Evolutionary conservation across 2,113 vertebrate genomes (phyloP).

Genomic region (Nerophis ophidion): DNA sequence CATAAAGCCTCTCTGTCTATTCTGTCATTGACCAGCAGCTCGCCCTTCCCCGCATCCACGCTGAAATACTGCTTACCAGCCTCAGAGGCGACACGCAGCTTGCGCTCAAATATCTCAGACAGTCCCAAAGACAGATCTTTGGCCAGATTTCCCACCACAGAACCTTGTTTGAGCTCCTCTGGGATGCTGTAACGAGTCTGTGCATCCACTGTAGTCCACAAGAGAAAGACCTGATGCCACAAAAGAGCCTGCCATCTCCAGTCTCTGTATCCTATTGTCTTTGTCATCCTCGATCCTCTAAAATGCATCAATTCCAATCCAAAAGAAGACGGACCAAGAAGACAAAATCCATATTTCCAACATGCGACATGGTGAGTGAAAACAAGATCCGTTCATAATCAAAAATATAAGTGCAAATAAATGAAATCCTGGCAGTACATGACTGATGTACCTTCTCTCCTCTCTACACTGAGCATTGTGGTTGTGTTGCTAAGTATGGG

Average conservation of each 20-base stretch:
- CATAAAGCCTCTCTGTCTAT: conserved; percentile 81
- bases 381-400: no score
- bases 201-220: conserved; percentile 60
- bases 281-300: conserved; percentile 41
- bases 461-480: no score
- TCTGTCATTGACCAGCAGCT: conserved; percentile 72
- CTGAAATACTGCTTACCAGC: conserved; percentile 71
- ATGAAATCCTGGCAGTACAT: no score
- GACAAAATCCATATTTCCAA: conserved; percentile 3
- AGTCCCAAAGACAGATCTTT: conserved; percentile 74
- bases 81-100: conserved; percentile 71
- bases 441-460: no score
- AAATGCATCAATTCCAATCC: conserved; percentile 7
- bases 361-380: no score
- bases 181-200: conserved; percentile 67
- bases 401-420: no score
- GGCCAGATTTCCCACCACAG: conserved; percentile 73
- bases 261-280: conserved; percentile 44
- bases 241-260: conserved; percentile 57
- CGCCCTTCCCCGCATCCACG: conserved; percentile 69
- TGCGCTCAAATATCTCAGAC: conserved; percentile 65
- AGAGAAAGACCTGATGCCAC: conserved; percentile 39
- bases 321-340: neutral
- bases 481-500: no score
- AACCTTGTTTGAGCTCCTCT: conserved; percentile 67